Evolutionary conservation across 2,113 vertebrate genomes (phyloP).

Genomic region (Sinocyclocheilus maitianheensis): DNA sequence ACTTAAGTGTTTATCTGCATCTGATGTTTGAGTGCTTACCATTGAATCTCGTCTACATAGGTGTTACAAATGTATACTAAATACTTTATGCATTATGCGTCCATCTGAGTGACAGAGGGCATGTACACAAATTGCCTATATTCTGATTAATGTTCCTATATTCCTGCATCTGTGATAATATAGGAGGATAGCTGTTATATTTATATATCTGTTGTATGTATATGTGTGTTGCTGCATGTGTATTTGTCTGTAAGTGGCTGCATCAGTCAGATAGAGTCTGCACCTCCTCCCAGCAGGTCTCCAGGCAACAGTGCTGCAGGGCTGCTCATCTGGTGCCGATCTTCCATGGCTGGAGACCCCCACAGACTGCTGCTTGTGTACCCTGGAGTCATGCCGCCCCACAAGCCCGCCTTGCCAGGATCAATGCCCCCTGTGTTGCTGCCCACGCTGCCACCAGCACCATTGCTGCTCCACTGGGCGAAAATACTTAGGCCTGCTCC

Average conservation of each 20-base stretch:
- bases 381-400: constrained; percentile 85
- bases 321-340: constrained; percentile 97
- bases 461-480: constrained; percentile 92
- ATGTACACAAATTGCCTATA: constrained; percentile 19
- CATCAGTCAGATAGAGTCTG: constrained; percentile 94
- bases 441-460: constrained; percentile 65
- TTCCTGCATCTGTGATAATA: constrained; percentile 35
- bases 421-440: constrained; percentile 80
- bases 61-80: constrained; percentile 46
- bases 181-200: constrained; percentile 36
- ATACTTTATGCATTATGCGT: constrained; percentile 34
- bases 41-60: constrained; percentile 13
- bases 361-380: constrained; percentile 92
- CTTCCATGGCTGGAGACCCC: constrained; percentile 90
- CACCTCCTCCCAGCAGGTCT: constrained; percentile 96
- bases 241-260: constrained; percentile 30
- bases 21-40: constrained; percentile 41
- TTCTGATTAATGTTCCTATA: constrained; percentile 37
- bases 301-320: constrained; percentile 97
- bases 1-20: constrained; percentile 40
- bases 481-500: constrained; percentile 88
- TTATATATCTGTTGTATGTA: constrained; percentile 35
- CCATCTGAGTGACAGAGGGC: constrained; percentile 4
- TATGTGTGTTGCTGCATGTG: constrained; percentile 4
- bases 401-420: constrained; percentile 83